phyloP scores from a whole-genome alignment of 2,113 vertebrate species.

The Labeo catla region DNA sequence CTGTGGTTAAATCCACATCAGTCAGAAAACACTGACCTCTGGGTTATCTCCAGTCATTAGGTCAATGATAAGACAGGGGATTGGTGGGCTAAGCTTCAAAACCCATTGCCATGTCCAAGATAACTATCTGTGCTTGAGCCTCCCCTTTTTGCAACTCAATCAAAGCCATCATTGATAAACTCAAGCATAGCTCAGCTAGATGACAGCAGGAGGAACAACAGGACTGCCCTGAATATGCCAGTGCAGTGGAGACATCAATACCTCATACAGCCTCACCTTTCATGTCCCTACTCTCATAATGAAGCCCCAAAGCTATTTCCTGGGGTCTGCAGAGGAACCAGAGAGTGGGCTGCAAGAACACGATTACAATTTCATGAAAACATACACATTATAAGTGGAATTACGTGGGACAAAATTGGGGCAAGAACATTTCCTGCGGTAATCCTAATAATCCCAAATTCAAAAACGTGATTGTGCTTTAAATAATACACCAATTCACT shows the following conservation, averaged over 20 bases:
- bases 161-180: constrained; percentile 64
- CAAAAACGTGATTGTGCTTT: neutral
- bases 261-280: constrained; percentile 57
- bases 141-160: constrained; percentile 39
- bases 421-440: neutral
- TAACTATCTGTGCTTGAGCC: neutral
- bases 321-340: constrained; percentile 1
- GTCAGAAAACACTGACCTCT: neutral
- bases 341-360: constrained; percentile 6
- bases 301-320: constrained; percentile 38
- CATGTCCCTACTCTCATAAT: constrained; percentile 65
- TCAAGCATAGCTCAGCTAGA: constrained; percentile 33
- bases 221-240: constrained; percentile 70
- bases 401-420: neutral
- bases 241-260: constrained; percentile 63
- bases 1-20: neutral
- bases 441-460: constrained; percentile 22
- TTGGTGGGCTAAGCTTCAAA: constrained; percentile 6
- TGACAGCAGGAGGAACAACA: constrained; percentile 65
- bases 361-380: neutral
- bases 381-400: neutral
- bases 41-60: constrained; percentile 17
- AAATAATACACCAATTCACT: constrained; percentile 3
- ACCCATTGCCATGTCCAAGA: neutral
- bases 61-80: neutral